Evolutionary conservation across 1,140 invertebrate species (phyloP), one percentile per base, ranked within the genome.

Genomic region (Zaprionus taronus): DNA sequence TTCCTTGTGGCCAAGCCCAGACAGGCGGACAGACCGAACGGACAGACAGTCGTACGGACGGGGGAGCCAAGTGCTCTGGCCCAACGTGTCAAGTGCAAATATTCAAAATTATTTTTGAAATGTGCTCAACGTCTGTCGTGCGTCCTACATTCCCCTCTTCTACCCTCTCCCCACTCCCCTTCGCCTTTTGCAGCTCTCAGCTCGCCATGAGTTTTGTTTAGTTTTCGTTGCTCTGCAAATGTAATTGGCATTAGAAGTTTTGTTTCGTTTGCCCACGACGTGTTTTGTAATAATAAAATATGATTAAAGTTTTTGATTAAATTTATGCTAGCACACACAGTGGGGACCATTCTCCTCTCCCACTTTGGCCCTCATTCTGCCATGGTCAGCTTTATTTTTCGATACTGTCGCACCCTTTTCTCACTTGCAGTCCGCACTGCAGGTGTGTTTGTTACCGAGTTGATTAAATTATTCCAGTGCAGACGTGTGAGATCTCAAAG

Each of bases 221-320:
- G 83, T 83, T 87, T 87, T 72, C 78, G 84, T 83, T 87, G 74
- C 74, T 65, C 79, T 89, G 84, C 85, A 89, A 89, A 81, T 89
- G 84, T 89, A 89, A 89, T 89, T 89, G 84, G 84, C 84, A 89
- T 90, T 90, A 90, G 84, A 77, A 89, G 84, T 84, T 81, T 80
- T 74, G 62, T 76, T 47, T 70, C 72, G 68, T 80, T 79, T 79
- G 77, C 69, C 78, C 78, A 78, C 82, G 81, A 80, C 82, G 85
- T 90, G 86, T 90, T 90, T 91, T 90, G 86, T 90, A 91, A 91
- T 90, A 91, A 90, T 90, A 90, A 90, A 90, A 91, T 90, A 90
- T 90, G 85, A 90, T 90, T 90, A 90, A 90, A 90, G 85, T 90
- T 90, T 90, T 91, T 90, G 85, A 90, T 90, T 90, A 90, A 90